These are phyloP conservation scores for Drosophila histrio DNA, from an alignment of 2,888 invertebrate genomes.

Conservation along the genomic window DNA sequence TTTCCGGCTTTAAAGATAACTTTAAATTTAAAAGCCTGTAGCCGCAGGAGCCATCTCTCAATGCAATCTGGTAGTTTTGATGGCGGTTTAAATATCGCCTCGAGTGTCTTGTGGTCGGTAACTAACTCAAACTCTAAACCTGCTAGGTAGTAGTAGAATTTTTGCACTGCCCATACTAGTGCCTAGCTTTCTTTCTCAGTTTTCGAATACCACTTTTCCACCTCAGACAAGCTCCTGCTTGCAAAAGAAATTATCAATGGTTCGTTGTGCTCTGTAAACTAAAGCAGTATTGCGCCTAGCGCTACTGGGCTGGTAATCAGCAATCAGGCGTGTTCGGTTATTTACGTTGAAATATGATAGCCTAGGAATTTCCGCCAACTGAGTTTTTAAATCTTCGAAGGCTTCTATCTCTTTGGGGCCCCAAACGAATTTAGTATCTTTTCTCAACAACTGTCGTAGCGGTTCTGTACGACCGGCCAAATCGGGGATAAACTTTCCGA, in stretches of 20 bases:
- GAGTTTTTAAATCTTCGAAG: too few relatives aligned
- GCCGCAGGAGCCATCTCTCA: neutral
- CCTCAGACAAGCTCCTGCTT: too few relatives aligned
- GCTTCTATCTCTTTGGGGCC: too few relatives aligned
- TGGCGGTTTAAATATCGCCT: neutral
- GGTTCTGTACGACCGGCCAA: too few relatives aligned
- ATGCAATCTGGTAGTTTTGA: neutral
- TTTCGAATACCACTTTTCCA: neutral
- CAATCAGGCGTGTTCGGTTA: too few relatives aligned
- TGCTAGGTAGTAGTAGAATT: neutral
- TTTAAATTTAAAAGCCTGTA: neutral
- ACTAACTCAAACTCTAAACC: neutral
- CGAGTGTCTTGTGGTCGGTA: neutral
- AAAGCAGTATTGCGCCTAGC: too few relatives aligned
- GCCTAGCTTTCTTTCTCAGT: neutral
- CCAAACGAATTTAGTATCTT: too few relatives aligned
- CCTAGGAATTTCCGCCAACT: too few relatives aligned
- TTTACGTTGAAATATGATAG: too few relatives aligned
- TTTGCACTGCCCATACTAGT: neutral
- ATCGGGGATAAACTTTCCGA: neutral
- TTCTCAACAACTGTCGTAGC: too few relatives aligned
- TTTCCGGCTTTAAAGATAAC: neutral
- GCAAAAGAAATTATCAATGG: neutral
- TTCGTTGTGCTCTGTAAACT: too few relatives aligned
- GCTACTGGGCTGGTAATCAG: too few relatives aligned